Conservation (phyloP, 1,140 invertebrate species). For the Caerostris extrusa region DNA sequence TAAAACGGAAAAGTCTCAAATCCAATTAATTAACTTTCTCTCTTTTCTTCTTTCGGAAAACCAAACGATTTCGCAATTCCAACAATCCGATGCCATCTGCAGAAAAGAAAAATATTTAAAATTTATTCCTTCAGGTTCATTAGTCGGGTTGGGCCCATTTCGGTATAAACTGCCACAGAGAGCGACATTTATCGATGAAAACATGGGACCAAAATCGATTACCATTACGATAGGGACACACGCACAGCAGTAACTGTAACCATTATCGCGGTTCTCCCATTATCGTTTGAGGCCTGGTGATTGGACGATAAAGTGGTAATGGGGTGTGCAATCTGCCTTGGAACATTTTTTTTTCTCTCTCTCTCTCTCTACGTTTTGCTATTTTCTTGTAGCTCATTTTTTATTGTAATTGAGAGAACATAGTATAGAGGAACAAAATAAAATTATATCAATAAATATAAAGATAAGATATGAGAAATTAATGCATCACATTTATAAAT, state of each 20-base stretch:
- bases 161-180: not conserved
- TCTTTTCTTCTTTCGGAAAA: not conserved
- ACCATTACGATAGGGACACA: conserved; percentile 65
- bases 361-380: not conserved
- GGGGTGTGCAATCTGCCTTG: conserved; percentile 67
- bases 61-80: conserved; percentile 22
- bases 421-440: not conserved
- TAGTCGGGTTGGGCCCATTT: conserved; percentile 4
- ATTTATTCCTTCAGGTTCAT: conserved; percentile 50
- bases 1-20: not conserved
- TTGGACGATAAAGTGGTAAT: conserved; percentile 76
- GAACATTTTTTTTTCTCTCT: not conserved
- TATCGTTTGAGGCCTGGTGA: conserved; percentile 73
- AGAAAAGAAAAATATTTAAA: conserved; percentile 35
- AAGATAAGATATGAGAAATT: not conserved
- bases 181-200: conserved; percentile 48
- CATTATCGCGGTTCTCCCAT: conserved; percentile 72
- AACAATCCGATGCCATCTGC: not conserved
- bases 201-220: conserved; percentile 66
- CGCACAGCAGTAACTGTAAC: conserved; percentile 60
- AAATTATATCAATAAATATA: not conserved
- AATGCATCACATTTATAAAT: not conserved
- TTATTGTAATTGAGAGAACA: not conserved
- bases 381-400: conserved; percentile 47
- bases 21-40: conserved; percentile 30